These are phyloP conservation scores for Hyposoter didymator DNA, from an alignment of 2,888 invertebrate genomes.

Conservation along the genomic window DNA sequence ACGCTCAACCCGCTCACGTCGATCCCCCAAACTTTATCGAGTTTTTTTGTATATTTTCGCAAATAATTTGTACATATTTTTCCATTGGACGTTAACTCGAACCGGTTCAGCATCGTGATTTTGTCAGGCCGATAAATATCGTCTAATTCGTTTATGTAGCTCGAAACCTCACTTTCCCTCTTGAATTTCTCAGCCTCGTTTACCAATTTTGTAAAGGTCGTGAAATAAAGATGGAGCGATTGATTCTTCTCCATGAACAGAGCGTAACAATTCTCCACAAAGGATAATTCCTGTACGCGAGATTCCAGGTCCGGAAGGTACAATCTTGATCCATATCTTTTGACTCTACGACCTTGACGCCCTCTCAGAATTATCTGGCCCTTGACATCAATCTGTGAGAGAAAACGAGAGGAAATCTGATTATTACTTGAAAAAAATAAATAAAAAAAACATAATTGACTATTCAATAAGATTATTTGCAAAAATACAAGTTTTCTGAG, in stretches of 20 bases:
- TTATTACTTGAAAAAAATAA: background rate
- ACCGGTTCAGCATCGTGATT: constrained; percentile 86
- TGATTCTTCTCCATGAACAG: constrained; percentile 84
- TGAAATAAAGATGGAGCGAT: constrained; percentile 84
- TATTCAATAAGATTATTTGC: background rate
- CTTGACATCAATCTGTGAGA: constrained; percentile 82
- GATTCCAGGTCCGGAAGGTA: constrained; percentile 87
- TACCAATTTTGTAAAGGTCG: constrained; percentile 74
- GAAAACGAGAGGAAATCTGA: background rate
- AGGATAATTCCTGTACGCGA: constrained; percentile 83
- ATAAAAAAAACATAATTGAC: too few relatives aligned
- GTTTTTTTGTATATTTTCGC: constrained; percentile 73
- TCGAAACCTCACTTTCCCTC: constrained; percentile 74
- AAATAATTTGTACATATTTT: constrained; percentile 87
- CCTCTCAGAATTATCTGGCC: constrained; percentile 87
- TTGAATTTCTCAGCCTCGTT: constrained; percentile 76
- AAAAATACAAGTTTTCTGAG: background rate
- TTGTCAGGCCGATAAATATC: constrained; percentile 88
- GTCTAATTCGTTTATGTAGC: constrained; percentile 84
- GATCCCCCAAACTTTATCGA: constrained; percentile 78
- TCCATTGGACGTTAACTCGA: constrained; percentile 89
- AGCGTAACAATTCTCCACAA: constrained; percentile 85
- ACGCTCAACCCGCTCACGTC: constrained; percentile 73
- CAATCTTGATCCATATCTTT: constrained; percentile 91
- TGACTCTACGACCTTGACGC: constrained; percentile 89